phyloP scores from a whole-genome alignment of 2,888 invertebrate species.

The Alentia gelatinosa region DNA sequence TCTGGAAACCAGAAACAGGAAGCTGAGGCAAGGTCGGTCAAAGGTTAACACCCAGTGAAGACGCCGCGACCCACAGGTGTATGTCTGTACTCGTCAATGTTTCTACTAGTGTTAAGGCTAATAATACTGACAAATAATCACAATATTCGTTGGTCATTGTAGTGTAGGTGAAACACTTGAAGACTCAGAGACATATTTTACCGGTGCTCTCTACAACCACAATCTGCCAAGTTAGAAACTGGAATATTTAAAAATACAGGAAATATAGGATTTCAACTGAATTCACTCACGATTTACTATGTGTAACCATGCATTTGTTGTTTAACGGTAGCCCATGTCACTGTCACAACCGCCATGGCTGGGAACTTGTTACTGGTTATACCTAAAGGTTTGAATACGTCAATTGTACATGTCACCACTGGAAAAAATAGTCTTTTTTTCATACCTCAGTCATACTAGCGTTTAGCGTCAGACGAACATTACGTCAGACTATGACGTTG shows the following conservation, averaged over 20 bases:
- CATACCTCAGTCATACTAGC: not conserved
- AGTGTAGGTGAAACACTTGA: constrained; percentile 20
- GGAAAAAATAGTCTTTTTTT: not conserved
- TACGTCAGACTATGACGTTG: not conserved
- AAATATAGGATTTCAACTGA: not conserved
- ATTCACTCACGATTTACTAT: not conserved
- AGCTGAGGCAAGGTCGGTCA: too few species aligned
- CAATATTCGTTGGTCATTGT: not conserved
- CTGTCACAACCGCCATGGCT: not conserved
- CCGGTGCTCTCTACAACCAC: constrained; percentile 31
- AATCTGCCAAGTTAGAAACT: constrained; percentile 24
- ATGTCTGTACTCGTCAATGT: not conserved
- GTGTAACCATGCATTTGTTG: not conserved
- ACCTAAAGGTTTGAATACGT: not conserved
- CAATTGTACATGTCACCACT: not conserved
- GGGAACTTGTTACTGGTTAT: too few species aligned
- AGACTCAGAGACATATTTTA: constrained; percentile 18
- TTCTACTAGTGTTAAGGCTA: not conserved
- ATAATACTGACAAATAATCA: not conserved
- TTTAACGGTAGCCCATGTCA: not conserved
- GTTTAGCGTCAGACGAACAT: not conserved
- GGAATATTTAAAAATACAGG: not conserved
- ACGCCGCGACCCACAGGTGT: too few species aligned
- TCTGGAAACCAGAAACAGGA: too few species aligned
- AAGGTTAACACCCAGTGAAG: too few species aligned